Evolutionary conservation across 2,888 invertebrate species (phyloP).

Genomic region (Ommatoiulus sabulosus): DNA sequence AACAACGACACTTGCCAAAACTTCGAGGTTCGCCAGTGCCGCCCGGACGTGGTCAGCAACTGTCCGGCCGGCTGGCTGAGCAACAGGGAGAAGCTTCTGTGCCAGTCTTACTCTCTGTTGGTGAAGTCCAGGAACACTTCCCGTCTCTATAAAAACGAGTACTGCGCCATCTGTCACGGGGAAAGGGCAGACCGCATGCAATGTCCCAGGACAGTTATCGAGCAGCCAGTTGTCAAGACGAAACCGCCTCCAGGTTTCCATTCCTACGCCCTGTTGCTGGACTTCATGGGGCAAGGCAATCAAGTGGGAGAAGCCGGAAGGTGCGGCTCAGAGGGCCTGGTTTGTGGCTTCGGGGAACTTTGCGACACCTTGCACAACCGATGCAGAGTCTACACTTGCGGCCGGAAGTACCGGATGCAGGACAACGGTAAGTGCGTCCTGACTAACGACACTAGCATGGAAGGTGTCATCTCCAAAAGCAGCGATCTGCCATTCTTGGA

Average conservation of each 20-base stretch:
- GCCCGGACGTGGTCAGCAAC: slow-evolving; percentile 62
- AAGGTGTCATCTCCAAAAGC: background rate
- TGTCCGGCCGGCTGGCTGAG: slow-evolving; percentile 68
- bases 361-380: slow-evolving; percentile 69
- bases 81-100: slow-evolving; percentile 65
- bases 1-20: slow-evolving; percentile 67
- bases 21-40: slow-evolving; percentile 66
- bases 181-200: background rate
- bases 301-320: slow-evolving; percentile 60
- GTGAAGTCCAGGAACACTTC: slow-evolving; percentile 63
- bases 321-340: slow-evolving; percentile 59
- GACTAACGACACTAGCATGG: background rate
- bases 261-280: slow-evolving; percentile 66
- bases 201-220: background rate
- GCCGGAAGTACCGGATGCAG: slow-evolving; percentile 47
- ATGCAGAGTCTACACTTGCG: slow-evolving; percentile 64
- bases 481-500: slow-evolving; percentile 51
- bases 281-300: slow-evolving; percentile 64
- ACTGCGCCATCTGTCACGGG: slow-evolving; percentile 69
- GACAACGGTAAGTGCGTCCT: slow-evolving; percentile 42
- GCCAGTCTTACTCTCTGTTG: slow-evolving; percentile 68
- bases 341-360: slow-evolving; percentile 64
- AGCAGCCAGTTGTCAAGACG: too few species aligned
- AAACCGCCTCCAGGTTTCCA: background rate
- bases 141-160: slow-evolving; percentile 65